phyloP scores from a whole-genome alignment of 2,113 vertebrate species.

The Heteronetta atricapilla region DNA sequence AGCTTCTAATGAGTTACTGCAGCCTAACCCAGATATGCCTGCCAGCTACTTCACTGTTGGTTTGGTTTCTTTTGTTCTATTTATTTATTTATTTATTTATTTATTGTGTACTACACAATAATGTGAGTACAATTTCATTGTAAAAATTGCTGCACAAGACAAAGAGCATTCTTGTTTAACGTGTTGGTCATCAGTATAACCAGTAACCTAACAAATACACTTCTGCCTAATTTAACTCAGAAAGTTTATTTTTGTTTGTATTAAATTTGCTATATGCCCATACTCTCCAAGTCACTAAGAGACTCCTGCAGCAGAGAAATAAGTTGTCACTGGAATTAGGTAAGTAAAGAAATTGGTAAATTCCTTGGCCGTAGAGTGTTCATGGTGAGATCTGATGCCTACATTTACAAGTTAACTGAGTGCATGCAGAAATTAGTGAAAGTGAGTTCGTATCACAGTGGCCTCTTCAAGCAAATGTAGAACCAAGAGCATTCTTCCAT shows the following conservation, averaged over 20 bases:
- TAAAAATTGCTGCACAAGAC: not conserved
- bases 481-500: not conserved
- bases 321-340: not conserved
- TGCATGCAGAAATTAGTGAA: not conserved
- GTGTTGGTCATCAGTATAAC: not conserved
- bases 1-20: constrained; percentile 38
- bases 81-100: no score
- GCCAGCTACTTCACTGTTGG: not conserved
- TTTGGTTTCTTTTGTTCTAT: no score
- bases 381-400: not conserved
- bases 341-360: not conserved
- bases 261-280: not conserved
- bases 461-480: not conserved
- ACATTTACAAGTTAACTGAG: not conserved
- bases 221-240: not conserved
- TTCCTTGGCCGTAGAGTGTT: not conserved
- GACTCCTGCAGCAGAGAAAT: not conserved
- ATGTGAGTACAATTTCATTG: constrained; percentile 2
- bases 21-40: constrained; percentile 51
- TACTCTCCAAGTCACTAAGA: not conserved
- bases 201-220: constrained; percentile 6
- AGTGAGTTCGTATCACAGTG: not conserved
- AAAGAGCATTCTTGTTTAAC: not conserved
- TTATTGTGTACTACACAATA: no score
- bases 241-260: not conserved